phyloP scores from a whole-genome alignment of 2,797 vertebrate species.

The Scyliorhinus canicula region DNA sequence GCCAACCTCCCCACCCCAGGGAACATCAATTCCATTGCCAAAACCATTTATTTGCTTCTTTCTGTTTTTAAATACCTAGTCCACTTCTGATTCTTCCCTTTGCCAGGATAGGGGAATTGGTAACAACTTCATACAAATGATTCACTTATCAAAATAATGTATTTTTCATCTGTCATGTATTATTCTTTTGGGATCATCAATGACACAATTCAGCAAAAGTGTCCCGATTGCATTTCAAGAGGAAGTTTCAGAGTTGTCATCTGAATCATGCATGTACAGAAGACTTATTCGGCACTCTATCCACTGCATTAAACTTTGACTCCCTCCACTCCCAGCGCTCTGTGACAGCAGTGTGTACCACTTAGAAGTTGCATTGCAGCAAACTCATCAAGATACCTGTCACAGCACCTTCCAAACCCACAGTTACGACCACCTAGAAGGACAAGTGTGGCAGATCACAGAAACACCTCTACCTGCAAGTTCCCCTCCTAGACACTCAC shows the following conservation, averaged over 20 bases:
- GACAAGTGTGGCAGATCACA: not conserved
- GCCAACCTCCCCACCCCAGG: too few relatives aligned
- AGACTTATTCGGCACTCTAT: not conserved
- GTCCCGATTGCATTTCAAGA: not conserved
- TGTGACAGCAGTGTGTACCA: not conserved
- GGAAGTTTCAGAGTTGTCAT: not conserved
- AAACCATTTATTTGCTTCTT: too few relatives aligned
- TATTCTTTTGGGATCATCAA: not conserved
- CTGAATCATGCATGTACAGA: not conserved
- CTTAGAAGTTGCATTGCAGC: too few relatives aligned
- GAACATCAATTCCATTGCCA: too few relatives aligned
- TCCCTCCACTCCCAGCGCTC: not conserved
- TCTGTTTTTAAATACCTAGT: too few relatives aligned
- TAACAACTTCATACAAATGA: not conserved
- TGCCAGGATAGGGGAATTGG: not conserved
- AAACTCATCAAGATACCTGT: not conserved
- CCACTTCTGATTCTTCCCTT: not conserved
- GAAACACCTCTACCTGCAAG: too few relatives aligned
- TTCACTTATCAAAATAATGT: not conserved
- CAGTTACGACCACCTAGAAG: too few relatives aligned
- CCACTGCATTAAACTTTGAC: not conserved
- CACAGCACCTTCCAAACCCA: not conserved
- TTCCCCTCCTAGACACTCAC: not conserved
- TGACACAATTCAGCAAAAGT: not conserved
- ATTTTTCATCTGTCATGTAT: not conserved